Evolutionary conservation across 2,797 vertebrate species (phyloP).

Genomic region (Phalloptychus januarius): DNA sequence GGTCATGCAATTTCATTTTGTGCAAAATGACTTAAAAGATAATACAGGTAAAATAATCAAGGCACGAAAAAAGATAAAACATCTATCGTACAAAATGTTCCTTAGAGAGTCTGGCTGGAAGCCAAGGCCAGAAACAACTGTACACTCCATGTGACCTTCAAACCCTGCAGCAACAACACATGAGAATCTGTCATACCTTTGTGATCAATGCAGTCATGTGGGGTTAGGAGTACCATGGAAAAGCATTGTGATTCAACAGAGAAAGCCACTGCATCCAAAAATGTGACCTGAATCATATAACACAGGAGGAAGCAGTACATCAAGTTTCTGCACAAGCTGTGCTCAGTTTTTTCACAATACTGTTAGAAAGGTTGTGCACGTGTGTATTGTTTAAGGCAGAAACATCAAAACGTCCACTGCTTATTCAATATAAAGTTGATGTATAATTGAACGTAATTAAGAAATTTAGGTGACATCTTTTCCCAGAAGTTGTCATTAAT

Average conservation of each 20-base stretch:
- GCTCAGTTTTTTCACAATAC: not conserved
- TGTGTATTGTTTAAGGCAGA: not conserved
- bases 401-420: not conserved
- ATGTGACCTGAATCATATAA: slow-evolving; percentile 2
- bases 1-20: not conserved
- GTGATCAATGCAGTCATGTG: slow-evolving; percentile 3
- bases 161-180: not conserved
- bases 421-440: not conserved
- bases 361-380: not conserved
- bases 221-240: not conserved
- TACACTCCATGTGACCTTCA: slow-evolving; percentile 3
- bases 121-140: slow-evolving; percentile 7
- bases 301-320: not conserved
- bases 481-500: not conserved
- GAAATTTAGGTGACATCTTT: not conserved
- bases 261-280: slow-evolving; percentile 6
- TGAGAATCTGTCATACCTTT: not conserved
- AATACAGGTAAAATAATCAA: not conserved
- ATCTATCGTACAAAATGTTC: not conserved
- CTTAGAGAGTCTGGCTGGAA: not conserved
- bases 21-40: not conserved
- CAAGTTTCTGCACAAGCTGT: slow-evolving; percentile 1
- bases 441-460: not conserved
- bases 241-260: slow-evolving; percentile 9
- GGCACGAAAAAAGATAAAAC: not conserved